A percentile compares a stretch with the other conserved stretches of the same genome.
Conservation (phyloP, 1,140 invertebrate genomes). For the Dinothrombium tinctorium region DNA sequence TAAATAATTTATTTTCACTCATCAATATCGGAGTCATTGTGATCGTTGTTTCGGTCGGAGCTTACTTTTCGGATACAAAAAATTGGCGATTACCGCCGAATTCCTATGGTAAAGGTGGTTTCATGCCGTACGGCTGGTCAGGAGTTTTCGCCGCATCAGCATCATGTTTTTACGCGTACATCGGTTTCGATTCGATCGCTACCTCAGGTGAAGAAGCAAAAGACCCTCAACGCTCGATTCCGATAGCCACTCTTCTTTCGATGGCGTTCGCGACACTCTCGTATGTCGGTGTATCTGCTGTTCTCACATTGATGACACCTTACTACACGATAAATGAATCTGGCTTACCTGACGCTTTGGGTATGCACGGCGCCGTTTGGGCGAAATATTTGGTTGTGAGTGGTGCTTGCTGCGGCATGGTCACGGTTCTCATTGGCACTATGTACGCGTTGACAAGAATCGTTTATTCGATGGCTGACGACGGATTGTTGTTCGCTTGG, state of each 20-base stretch:
- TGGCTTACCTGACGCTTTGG: slow-evolving; percentile 59
- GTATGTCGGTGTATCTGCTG: slow-evolving; percentile 52
- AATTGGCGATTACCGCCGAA: slow-evolving; percentile 38
- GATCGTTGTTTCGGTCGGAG: slow-evolving; percentile 42
- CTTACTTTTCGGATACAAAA: slow-evolving; percentile 45
- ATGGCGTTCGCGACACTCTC: slow-evolving; percentile 49
- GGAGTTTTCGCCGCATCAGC: slow-evolving; percentile 43
- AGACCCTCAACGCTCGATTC: slow-evolving; percentile 48
- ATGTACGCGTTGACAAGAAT: slow-evolving; percentile 35
- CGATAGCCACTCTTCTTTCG: slow-evolving; percentile 48
- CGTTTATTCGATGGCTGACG: slow-evolving; percentile 66
- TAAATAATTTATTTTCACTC: slow-evolving; percentile 53
- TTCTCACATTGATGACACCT: slow-evolving; percentile 59
- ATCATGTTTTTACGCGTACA: slow-evolving; percentile 68
- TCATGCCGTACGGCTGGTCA: slow-evolving; percentile 51
- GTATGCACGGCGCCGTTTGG: slow-evolving; percentile 33
- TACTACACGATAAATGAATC: slow-evolving; percentile 41
- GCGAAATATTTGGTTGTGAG: slow-evolving; percentile 64
- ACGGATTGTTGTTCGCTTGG: slow-evolving; percentile 28
- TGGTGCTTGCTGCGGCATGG: slow-evolving; percentile 71
- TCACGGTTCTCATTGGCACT: slow-evolving; percentile 50
- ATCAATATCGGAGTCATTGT: slow-evolving; percentile 24
- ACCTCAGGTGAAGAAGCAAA: slow-evolving; percentile 63
- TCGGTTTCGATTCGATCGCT: slow-evolving; percentile 58
- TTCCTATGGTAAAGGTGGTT: too few relatives aligned